A percentile compares a stretch with the other conserved stretches of the same genome.
These are phyloP conservation scores for Rotaria macrura DNA, from an alignment of 2,888 invertebrate species.

Conservation along the genomic window DNA sequence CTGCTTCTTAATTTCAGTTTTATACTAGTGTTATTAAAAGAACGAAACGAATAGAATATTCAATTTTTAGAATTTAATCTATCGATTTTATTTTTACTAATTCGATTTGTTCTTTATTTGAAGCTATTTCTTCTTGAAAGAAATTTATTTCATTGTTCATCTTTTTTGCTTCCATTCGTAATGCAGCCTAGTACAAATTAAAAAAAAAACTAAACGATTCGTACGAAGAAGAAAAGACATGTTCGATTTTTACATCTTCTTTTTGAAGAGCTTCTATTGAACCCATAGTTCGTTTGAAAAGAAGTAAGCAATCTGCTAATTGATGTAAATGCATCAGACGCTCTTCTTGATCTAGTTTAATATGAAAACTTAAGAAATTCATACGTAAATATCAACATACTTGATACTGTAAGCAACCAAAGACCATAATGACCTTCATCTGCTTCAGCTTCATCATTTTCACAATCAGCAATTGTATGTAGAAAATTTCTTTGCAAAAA, in stretches of 20 bases:
- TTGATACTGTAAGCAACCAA: not conserved
- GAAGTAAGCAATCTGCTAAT: not conserved
- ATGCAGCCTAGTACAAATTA: not conserved
- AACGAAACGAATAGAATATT: not conserved
- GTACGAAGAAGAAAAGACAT: not conserved
- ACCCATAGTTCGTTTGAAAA: not conserved
- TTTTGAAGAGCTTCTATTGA: not conserved
- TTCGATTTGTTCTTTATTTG: slow-evolving; percentile 16
- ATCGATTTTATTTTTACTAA: not conserved
- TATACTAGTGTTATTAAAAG: not conserved
- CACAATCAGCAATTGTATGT: not conserved
- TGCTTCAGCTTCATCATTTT: not conserved
- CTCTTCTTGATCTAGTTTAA: not conserved
- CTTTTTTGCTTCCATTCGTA: not conserved
- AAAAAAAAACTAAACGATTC: not conserved
- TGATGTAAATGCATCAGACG: not conserved
- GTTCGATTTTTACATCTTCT: not conserved
- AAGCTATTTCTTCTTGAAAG: not conserved
- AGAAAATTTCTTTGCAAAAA: not conserved
- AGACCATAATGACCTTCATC: slow-evolving; percentile 5
- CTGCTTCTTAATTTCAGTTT: not conserved
- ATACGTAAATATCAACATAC: not conserved
- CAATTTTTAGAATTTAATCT: not conserved
- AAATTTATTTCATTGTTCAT: not conserved
- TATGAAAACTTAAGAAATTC: not conserved